Conservation (phyloP, 2,888 invertebrate genomes). For the Myopa testacea region DNA sequence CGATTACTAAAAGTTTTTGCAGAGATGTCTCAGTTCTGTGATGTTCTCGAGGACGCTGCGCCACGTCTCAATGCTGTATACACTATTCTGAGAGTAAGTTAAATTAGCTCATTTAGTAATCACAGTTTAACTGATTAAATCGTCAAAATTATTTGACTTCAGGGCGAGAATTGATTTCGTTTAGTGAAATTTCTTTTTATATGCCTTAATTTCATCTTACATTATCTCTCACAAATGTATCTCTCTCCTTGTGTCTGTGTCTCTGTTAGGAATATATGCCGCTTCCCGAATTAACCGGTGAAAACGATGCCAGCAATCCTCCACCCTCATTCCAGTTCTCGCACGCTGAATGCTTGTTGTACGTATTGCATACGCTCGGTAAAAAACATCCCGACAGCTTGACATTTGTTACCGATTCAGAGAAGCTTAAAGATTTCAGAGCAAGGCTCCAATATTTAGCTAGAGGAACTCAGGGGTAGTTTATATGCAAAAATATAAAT, state of each 20-base stretch:
- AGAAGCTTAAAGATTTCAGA: slow-evolving; percentile 85
- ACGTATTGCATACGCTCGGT: slow-evolving; percentile 79
- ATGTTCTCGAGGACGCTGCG: slow-evolving; percentile 80
- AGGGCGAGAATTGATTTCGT: too few species aligned
- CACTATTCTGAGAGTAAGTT: slow-evolving; percentile 80
- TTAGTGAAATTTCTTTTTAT: too few species aligned
- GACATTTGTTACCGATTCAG: slow-evolving; percentile 77
- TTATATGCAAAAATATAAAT: slow-evolving; percentile 58
- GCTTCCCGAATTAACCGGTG: slow-evolving; percentile 77
- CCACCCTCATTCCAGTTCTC: slow-evolving; percentile 93
- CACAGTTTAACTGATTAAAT: background rate
- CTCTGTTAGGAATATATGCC: slow-evolving; percentile 83
- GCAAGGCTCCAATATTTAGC: slow-evolving; percentile 91
- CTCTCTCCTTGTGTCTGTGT: background rate
- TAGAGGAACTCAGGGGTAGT: slow-evolving; percentile 87
- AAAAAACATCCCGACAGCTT: slow-evolving; percentile 83
- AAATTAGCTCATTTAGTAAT: background rate
- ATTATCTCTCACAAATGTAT: background rate
- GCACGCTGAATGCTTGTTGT: slow-evolving; percentile 92
- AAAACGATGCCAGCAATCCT: slow-evolving; percentile 71
- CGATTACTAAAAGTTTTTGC: slow-evolving; percentile 89
- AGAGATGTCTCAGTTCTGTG: slow-evolving; percentile 83
- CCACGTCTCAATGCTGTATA: slow-evolving; percentile 82
- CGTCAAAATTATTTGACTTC: too few species aligned
- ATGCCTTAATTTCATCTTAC: too few species aligned